These are phyloP conservation scores for Campylomormyrus tamandua DNA, from an alignment of 2,113 vertebrate species.

Conservation along the genomic window DNA sequence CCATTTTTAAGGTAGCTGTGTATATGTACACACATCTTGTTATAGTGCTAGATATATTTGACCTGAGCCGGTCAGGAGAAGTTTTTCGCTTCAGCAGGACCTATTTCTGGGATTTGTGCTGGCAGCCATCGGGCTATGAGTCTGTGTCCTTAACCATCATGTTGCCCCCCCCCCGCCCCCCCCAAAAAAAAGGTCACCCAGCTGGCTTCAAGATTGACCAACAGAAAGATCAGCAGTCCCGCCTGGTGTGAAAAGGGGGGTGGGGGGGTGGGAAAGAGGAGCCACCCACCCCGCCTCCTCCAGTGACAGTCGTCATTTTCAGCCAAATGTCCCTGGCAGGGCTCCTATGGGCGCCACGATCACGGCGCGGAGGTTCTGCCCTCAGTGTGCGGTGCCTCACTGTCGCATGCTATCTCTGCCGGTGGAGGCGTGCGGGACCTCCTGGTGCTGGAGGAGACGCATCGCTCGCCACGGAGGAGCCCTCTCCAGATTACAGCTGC, in stretches of 20 bases:
- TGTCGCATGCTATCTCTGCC: neutral
- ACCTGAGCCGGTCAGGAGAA: neutral
- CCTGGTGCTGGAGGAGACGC: neutral
- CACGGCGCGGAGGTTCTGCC: too few relatives aligned
- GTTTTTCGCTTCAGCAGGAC: neutral
- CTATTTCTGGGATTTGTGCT: neutral
- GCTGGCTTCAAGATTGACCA: neutral
- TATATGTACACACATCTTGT: neutral
- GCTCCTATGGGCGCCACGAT: neutral
- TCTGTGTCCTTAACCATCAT: neutral
- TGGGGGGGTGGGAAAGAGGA: neutral
- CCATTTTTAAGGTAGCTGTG: neutral
- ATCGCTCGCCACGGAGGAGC: neutral
- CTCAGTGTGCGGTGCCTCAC: neutral
- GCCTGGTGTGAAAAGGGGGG: neutral
- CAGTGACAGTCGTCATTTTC: neutral
- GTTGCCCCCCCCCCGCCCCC: neutral
- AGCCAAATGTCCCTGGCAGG: neutral
- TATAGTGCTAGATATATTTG: neutral
- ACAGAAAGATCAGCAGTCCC: neutral
- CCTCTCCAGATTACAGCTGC: conserved; percentile 9
- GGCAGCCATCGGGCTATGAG: neutral
- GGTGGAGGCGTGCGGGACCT: neutral
- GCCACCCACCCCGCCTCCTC: neutral
- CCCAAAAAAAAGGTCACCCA: neutral